phyloP scores from a whole-genome alignment of 2,113 vertebrate species.

The Holacanthus passer region DNA sequence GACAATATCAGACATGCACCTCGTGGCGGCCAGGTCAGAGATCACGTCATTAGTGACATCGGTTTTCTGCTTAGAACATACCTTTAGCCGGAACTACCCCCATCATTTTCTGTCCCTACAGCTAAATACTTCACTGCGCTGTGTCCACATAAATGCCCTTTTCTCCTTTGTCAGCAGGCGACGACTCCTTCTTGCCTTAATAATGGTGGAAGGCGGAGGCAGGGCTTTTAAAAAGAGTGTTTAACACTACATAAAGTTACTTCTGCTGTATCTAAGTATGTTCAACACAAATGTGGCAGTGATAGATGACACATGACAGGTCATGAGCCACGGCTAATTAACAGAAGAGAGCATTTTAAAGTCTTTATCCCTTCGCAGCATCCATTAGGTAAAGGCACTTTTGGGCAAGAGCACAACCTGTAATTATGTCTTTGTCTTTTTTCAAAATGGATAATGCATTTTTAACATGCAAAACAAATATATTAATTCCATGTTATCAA shows the following conservation, averaged over 20 bases:
- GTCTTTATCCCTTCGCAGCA: conserved; percentile 33
- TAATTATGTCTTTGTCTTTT: background rate
- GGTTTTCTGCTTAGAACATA: conserved; percentile 55
- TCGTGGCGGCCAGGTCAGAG: conserved; percentile 43
- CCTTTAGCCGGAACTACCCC: conserved; percentile 12
- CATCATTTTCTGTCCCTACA: conserved; percentile 46
- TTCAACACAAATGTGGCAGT: conserved; percentile 8
- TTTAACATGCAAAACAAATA: conserved; percentile 5
- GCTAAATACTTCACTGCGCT: conserved; percentile 26
- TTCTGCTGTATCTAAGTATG: conserved; percentile 1
- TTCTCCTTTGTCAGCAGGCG: conserved; percentile 60
- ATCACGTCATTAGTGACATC: conserved; percentile 66
- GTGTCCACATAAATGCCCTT: conserved; percentile 30
- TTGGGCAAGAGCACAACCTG: background rate
- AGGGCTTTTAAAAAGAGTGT: conserved; percentile 6
- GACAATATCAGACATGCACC: conserved; percentile 42
- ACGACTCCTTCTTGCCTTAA: conserved; percentile 31
- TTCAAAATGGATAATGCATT: background rate
- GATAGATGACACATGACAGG: background rate
- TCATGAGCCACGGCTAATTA: background rate
- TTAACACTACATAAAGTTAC: background rate
- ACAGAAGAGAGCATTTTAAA: conserved; percentile 5
- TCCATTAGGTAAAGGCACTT: conserved; percentile 28
- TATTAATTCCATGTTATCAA: background rate
- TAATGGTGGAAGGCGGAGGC: background rate